Conservation (phyloP, 2,113 vertebrate species). For the Austrofundulus limnaeus region DNA sequence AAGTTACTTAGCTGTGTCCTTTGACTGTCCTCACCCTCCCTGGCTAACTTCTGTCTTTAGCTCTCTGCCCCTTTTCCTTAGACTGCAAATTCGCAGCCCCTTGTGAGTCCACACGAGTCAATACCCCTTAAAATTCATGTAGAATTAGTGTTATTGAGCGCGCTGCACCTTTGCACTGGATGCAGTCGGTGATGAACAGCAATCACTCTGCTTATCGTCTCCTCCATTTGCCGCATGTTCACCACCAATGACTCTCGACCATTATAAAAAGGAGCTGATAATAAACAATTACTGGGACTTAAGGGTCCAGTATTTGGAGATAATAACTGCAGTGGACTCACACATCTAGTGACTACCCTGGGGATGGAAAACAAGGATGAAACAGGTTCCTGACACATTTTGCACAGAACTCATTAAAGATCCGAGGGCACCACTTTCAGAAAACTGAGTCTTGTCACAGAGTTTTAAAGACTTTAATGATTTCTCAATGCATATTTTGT, state of each 20-base stretch:
- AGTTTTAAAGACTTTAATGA: slow-evolving; percentile 2
- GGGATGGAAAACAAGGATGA: slow-evolving; percentile 25
- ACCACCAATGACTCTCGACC: slow-evolving; percentile 17
- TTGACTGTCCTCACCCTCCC: slow-evolving; percentile 44
- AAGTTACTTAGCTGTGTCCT: slow-evolving; percentile 24
- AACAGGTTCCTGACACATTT: slow-evolving; percentile 30
- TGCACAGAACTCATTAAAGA: slow-evolving; percentile 41
- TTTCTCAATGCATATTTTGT: not conserved
- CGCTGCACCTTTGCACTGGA: slow-evolving; percentile 44
- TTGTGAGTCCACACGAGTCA: slow-evolving; percentile 42
- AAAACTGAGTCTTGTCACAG: not conserved
- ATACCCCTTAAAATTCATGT: slow-evolving; percentile 71
- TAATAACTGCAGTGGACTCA: slow-evolving; percentile 36
- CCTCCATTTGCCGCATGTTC: slow-evolving; percentile 12
- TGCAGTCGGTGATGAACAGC: slow-evolving; percentile 39
- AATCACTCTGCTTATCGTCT: slow-evolving; percentile 46
- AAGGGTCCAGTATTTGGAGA: slow-evolving; percentile 31
- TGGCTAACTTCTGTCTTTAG: slow-evolving; percentile 37
- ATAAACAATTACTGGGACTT: slow-evolving; percentile 49
- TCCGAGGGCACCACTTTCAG: slow-evolving; percentile 8
- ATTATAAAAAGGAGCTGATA: slow-evolving; percentile 37
- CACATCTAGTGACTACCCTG: slow-evolving; percentile 38
- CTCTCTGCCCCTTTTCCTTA: slow-evolving; percentile 20
- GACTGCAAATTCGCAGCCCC: slow-evolving; percentile 44
- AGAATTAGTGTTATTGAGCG: slow-evolving; percentile 72